Evolutionary conservation across 2,888 invertebrate genomes (phyloP).

Genomic region (Morpho deidamia): DNA sequence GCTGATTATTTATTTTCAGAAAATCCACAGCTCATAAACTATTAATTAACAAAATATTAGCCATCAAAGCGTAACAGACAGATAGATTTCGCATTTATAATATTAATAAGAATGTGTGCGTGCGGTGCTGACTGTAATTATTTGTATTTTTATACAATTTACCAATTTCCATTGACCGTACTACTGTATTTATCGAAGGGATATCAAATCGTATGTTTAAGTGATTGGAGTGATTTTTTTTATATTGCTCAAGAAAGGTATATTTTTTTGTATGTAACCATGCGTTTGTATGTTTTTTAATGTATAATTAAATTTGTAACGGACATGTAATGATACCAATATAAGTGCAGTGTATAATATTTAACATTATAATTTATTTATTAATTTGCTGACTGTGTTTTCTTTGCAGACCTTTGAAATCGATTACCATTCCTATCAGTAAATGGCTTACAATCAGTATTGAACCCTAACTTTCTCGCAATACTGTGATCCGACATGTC

Average conservation of each 20-base stretch:
- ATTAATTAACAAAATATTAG: no score
- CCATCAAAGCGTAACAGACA: no score
- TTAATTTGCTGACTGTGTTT: slow-evolving; percentile 64
- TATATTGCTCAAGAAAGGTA: slow-evolving; percentile 66
- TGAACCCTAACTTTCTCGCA: no score
- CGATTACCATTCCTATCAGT: no score
- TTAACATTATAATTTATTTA: slow-evolving; percentile 78
- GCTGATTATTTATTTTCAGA: no score
- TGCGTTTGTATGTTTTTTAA: slow-evolving; percentile 63
- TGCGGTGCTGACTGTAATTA: not conserved
- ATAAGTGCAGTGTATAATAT: slow-evolving; percentile 75
- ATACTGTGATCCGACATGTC: no score
- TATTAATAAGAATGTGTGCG: no score
- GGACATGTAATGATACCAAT: slow-evolving; percentile 62
- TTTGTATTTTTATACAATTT: not conserved
- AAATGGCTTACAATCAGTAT: no score
- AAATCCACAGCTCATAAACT: no score
- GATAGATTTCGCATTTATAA: no score
- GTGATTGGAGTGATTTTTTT: slow-evolving; percentile 64
- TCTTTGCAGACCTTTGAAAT: slow-evolving; percentile 6
- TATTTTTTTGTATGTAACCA: slow-evolving; percentile 61
- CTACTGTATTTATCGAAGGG: slow-evolving; percentile 18
- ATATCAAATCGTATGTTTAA: slow-evolving; percentile 46
- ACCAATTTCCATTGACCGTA: slow-evolving; percentile 5
- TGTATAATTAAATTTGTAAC: slow-evolving; percentile 62